Conservation (phyloP, 2,113 vertebrate species). For the Chiloscyllium plagiosum region DNA sequence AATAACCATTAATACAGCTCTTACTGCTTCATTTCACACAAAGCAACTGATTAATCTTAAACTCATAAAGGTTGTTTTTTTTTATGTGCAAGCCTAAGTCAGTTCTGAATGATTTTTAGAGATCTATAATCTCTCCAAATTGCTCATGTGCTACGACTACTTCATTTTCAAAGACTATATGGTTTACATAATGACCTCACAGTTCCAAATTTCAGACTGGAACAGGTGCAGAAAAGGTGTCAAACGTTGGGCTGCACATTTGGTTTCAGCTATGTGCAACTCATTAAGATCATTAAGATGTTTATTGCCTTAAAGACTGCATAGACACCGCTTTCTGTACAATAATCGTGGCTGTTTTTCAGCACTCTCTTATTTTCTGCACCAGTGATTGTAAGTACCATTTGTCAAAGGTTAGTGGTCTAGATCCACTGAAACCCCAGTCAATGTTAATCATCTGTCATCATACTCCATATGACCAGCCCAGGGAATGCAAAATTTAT, state of each 20-base stretch:
- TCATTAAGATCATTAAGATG: background rate
- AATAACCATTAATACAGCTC: too few species aligned
- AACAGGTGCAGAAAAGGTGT: background rate
- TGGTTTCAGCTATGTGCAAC: background rate
- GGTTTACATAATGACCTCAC: background rate
- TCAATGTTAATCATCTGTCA: background rate
- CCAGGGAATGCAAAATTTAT: background rate
- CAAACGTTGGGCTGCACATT: background rate
- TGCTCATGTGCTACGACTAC: too few species aligned
- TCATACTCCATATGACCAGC: background rate
- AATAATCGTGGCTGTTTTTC: background rate
- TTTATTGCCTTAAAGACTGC: background rate
- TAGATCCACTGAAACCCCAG: background rate
- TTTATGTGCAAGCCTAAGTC: too few species aligned
- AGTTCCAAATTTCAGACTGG: background rate
- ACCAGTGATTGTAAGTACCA: background rate
- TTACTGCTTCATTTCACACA: too few species aligned
- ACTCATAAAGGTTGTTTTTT: too few species aligned
- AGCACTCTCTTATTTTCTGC: conserved; percentile 29
- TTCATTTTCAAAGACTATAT: too few species aligned
- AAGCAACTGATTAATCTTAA: too few species aligned
- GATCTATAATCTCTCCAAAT: too few species aligned
- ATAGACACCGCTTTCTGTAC: background rate
- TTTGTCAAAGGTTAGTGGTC: background rate
- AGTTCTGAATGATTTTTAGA: too few species aligned